Evolutionary conservation across 2,888 invertebrate genomes (phyloP).

Genomic region (Drosophila testacea): DNA sequence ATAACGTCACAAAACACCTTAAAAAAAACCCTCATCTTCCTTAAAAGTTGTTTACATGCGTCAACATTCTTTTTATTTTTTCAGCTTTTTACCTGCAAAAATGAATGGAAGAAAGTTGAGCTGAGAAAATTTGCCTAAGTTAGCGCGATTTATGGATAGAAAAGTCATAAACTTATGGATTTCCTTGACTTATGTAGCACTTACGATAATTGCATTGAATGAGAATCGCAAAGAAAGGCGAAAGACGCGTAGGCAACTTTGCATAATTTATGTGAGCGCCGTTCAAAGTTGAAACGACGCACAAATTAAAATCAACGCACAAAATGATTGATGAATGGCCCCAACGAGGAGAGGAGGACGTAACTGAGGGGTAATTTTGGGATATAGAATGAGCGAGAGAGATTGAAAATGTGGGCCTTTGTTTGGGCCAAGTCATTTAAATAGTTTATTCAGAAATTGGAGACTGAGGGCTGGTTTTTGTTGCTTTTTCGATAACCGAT

Average conservation of each 20-base stretch:
- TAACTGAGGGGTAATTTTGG: neutral
- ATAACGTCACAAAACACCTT: neutral
- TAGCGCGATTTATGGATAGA: constrained; percentile 72
- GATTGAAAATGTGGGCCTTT: constrained; percentile 26
- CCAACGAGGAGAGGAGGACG: neutral
- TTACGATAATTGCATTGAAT: constrained; percentile 78
- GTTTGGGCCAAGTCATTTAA: constrained; percentile 53
- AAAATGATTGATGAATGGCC: constrained; percentile 75
- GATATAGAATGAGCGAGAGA: neutral
- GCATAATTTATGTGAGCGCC: constrained; percentile 72
- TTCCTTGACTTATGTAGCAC: constrained; percentile 75
- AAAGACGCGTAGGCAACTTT: constrained; percentile 60
- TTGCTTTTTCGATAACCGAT: constrained; percentile 48
- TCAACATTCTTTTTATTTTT: constrained; percentile 25
- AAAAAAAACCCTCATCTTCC: neutral
- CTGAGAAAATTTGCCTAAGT: constrained; percentile 60
- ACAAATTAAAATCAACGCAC: constrained; percentile 80
- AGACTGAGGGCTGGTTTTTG: constrained; percentile 23
- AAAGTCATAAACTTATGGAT: constrained; percentile 79
- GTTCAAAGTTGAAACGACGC: constrained; percentile 76
- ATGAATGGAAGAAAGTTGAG: constrained; percentile 46
- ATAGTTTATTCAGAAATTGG: constrained; percentile 55
- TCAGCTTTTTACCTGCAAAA: constrained; percentile 33
- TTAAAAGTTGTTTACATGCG: constrained; percentile 58
- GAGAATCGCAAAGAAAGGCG: constrained; percentile 40